Base-by-base conservation (phyloP, 1,140 invertebrate genomes). In the Drosophila miranda region DNA sequence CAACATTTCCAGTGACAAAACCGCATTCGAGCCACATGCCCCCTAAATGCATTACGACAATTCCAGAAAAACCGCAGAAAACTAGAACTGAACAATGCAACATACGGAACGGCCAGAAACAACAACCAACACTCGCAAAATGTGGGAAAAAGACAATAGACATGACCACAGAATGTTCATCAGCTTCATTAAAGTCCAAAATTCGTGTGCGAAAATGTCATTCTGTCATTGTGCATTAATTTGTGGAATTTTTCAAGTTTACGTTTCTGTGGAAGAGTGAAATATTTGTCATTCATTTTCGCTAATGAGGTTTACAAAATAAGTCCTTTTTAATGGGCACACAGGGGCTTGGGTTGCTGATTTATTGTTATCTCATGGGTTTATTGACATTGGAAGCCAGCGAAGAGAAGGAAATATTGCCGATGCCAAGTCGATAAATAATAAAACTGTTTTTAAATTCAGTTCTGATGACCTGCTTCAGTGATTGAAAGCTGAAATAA, bases 121-220 rank as follows among this genome's bases (percentile, higher is more conserved):
- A 64, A 49, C 46, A 71, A 42, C 44, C 30, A 70, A 62, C 49
- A 13, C 11, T 13, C 34, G 42, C 26, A 69, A 52, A 55, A 59
- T 38, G 34, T 38, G 13, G 3, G 26, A 58, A 63, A 63, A 53
- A 75, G 60, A 78, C 61, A 80, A 80, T 80, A 66, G 75, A 71
- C 81, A 81, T 46, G 53, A 75, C 81, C 82, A 23, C 81, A 86
- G 71, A 84, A 78, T 76, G 73, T 77, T 86, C 52, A 80, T 46
- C 68, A 70, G 81, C 76, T 80, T 63, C 62, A 84, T 84, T 86
- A 86, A 66, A 81, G 77, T 86, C 64, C 63, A 69, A 74, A 69
- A 54, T 64, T 73, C 70, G 55, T 46, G 67, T 7, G 42, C 16
- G 8, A 74, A 78, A 61, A 56, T 75, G 54, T 26, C 23, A 58